Base-by-base conservation (phyloP, 1,140 invertebrate genomes). In the Neoseiulus cucumeris region DNA sequence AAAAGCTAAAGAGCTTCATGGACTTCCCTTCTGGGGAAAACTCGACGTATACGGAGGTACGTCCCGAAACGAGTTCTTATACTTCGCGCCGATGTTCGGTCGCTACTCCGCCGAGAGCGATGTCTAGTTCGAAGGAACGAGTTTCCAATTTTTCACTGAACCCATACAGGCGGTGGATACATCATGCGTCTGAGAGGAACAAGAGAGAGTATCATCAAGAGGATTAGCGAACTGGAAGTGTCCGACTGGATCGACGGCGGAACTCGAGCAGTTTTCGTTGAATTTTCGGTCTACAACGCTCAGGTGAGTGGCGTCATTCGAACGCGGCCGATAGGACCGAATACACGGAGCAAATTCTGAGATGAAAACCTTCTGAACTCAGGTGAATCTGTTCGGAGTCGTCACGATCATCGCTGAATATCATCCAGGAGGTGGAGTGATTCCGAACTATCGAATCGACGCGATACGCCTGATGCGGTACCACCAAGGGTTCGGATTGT, bases 271-370 rank as follows among this genome's bases (percentile, higher is more conserved):
- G 74, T 82, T 12, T 78, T 82, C 67, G 72, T 80, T 5, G 80
- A 82, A 68, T 80, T 82, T 69, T 79, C 80, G 4, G 74, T 77
- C 12, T 82, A 81, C 70, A 82, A 82, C 70, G 76, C 80, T 1
- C 76, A 80, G 66, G 70, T 68, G 22, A 59, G 33, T 20, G 51
- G 17, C 51, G 22, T n/a, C n/a, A n/a, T n/a, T n/a, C n/a, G 22
- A 29, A 59, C 14, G 14, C 22, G 18, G 25, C n/a, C 12, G 22
- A 14, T 14, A 17, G 51, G 51, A 25, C 14, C n/a, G n/a, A n/a
- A n/a, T n/a, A n/a, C n/a, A n/a, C n/a, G n/a, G n/a, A n/a, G n/a
- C n/a, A n/a, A n/a, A n/a, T n/a, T n/a, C n/a, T n/a, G n/a, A n/a
- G n/a, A n/a, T n/a, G n/a, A n/a, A n/a, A n/a, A n/a, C n/a, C n/a